phyloP scores from a whole-genome alignment of 1,140 invertebrate genomes.

The Frieseomelitta varia region DNA sequence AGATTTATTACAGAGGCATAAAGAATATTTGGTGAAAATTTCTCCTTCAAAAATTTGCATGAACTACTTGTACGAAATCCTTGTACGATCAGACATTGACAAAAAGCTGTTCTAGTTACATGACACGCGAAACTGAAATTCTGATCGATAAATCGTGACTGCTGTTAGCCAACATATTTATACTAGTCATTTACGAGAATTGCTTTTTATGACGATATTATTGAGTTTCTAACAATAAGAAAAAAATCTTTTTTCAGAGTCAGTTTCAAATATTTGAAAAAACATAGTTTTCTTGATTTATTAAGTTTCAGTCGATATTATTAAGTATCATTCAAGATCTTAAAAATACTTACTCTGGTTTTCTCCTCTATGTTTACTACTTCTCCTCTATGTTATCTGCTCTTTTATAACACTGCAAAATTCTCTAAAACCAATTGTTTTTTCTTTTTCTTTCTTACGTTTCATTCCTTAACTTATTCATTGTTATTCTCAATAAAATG shows the following conservation, averaged over 20 bases:
- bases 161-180: not conserved
- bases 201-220: not conserved
- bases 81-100: slow-evolving; percentile 22
- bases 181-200: not conserved
- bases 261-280: not conserved
- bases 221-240: not conserved
- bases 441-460: not conserved
- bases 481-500: not conserved
- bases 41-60: not conserved
- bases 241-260: not conserved
- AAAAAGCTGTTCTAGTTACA: slow-evolving; percentile 43
- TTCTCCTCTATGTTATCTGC: slow-evolving; percentile 1
- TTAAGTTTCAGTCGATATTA: slow-evolving; percentile 14
- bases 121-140: slow-evolving; percentile 47
- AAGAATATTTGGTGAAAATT: slow-evolving; percentile 1
- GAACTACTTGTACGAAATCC: slow-evolving; percentile 1
- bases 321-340: slow-evolving; percentile 27
- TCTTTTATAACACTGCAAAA: slow-evolving; percentile 21
- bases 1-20: not conserved
- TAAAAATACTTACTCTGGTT: slow-evolving; percentile 54
- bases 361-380: slow-evolving; percentile 10
- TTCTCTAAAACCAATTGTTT: slow-evolving; percentile 11
- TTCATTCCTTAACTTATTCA: not conserved
- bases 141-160: slow-evolving; percentile 38
- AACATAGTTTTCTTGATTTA: not conserved